Conservation (phyloP, 2,797 vertebrate genomes). For the Ciconia nigra region DNA sequence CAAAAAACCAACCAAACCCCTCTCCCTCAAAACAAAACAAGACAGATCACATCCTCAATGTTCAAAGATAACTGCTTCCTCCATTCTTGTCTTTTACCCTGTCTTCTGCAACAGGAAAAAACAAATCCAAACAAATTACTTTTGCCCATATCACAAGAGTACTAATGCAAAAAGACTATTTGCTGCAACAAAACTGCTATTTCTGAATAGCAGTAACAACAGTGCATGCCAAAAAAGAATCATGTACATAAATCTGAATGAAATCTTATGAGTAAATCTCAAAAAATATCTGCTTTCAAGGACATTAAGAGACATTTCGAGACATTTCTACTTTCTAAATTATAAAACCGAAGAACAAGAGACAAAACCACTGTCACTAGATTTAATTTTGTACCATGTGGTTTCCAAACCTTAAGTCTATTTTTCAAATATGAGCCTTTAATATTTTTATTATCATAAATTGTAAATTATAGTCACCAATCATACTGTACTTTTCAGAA, state of each 20-base stretch:
- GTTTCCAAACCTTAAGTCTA: not conserved
- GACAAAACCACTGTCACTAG: not conserved
- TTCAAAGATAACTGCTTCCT: not conserved
- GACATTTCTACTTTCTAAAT: not conserved
- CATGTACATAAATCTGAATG: accelerated
- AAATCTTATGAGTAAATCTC: not conserved
- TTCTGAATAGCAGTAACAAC: not conserved
- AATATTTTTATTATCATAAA: conserved; percentile 14
- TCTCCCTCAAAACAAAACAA: not conserved
- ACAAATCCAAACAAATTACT: not conserved
- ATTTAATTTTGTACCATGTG: not conserved
- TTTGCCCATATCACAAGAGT: not conserved
- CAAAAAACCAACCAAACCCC: not conserved
- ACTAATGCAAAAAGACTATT: not conserved
- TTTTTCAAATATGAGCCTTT: not conserved
- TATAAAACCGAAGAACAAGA: not conserved
- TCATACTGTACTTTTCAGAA: not conserved
- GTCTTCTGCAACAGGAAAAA: not conserved
- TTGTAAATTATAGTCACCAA: conserved; percentile 50
- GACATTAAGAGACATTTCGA: not conserved
- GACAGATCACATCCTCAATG: accelerated
- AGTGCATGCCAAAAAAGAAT: not conserved
- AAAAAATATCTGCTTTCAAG: not conserved
- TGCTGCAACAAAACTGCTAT: not conserved
- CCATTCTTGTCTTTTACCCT: not conserved